Evolutionary conservation across 2,888 invertebrate genomes (phyloP), one percentile per base, ranked within the genome.

Genomic region (Kuschelorhynchus macadamiae): DNA sequence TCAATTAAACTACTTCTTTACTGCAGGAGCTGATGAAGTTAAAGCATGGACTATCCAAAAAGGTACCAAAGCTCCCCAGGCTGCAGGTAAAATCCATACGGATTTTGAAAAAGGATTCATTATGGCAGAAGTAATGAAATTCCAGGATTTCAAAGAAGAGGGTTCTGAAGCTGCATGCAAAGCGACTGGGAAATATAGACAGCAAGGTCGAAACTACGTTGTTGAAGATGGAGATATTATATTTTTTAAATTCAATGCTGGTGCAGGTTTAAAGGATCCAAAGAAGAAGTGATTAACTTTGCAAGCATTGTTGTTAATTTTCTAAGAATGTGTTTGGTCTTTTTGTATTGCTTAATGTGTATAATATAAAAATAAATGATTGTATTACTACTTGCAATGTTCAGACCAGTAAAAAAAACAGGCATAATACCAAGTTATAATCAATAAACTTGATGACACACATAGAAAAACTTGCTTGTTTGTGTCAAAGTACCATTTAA

Each of bases 51-150:
- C 97, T 1, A 95, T 99, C 82, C 84, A 97, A 94, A 96, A 95
- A 91, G 96, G 96, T 64, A 95, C 97, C 0, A 98, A 98, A 83
- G 99, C 99, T 0, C 99, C 99, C 0, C 97, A 97, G 83, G 99
- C 99, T 8, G 99, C 98, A 11, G 99, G 99, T 0, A 90, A 92
- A 79, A 99, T 99, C 83, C 99, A 99, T 85, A 97, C 98, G 0
- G 99, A 99, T 85, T 99, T 99, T 84, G 99, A 99, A 84, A 98
- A 98, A 84, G 99, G 99, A 44, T 99, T 99, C 86, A 99, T 99
- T 74, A 99, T 99, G 98, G 98, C 98, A 12, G 98, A 99, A 85
- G 96, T 99, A 25, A 99, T 99, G 98, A 97, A 97, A 82, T 99
- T 88, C 81, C 92, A 92, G 72, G 99, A 99, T 83, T 97, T 99